Evolutionary conservation across 1,140 invertebrate species (phyloP).

Genomic region (Ips typographus): DNA sequence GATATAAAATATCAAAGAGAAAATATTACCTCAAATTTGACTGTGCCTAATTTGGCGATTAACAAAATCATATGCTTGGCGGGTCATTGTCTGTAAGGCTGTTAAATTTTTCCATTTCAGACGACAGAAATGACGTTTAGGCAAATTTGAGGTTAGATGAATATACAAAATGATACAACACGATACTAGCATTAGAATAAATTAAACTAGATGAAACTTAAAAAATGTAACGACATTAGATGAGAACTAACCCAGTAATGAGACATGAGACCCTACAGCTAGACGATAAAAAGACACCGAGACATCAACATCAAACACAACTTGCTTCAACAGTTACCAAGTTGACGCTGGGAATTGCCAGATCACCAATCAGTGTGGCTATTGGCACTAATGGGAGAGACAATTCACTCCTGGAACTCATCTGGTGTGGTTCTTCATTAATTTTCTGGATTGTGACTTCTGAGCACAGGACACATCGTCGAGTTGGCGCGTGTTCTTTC

Average conservation of each 20-base stretch:
- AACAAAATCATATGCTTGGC: neutral
- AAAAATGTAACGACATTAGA: neutral
- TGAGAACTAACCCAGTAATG: slow-evolving; percentile 26
- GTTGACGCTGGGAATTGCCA: slow-evolving; percentile 18
- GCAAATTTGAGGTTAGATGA: neutral
- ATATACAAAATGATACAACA: neutral
- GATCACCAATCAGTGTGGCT: slow-evolving; percentile 6
- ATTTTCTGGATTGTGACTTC: slow-evolving; percentile 3
- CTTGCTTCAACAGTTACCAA: slow-evolving; percentile 31
- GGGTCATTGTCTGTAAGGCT: neutral
- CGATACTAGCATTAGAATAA: neutral
- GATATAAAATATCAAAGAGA: too few relatives aligned
- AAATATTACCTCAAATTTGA: too few relatives aligned
- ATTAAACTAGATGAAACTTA: neutral
- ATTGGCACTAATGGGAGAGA: slow-evolving; percentile 14
- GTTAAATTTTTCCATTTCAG: neutral
- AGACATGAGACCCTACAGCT: slow-evolving; percentile 31
- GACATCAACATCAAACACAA: slow-evolving; percentile 33
- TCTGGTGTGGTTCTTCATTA: slow-evolving; percentile 1
- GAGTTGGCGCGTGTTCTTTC: slow-evolving; percentile 24
- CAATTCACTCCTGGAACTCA: slow-evolving; percentile 24
- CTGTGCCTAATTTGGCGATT: too few relatives aligned
- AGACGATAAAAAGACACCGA: slow-evolving; percentile 33
- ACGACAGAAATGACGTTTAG: neutral
- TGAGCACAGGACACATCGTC: slow-evolving; percentile 8